phyloP scores from a whole-genome alignment of 2,113 vertebrate genomes.

The Rhabdornis inornatus region DNA sequence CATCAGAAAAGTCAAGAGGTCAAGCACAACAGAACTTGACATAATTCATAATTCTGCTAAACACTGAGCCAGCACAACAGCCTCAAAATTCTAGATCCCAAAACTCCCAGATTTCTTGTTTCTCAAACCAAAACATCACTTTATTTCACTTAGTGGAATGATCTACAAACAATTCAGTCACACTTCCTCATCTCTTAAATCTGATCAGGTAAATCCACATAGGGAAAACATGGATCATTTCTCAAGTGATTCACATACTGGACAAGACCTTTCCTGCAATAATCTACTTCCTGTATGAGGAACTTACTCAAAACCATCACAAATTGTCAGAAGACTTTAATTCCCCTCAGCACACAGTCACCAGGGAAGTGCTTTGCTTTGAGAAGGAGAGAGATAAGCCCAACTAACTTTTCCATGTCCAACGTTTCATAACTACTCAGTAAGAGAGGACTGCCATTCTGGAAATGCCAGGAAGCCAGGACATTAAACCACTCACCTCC shows the following conservation, averaged over 20 bases:
- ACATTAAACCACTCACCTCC: background rate
- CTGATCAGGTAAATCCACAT: background rate
- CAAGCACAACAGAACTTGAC: background rate
- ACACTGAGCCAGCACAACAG: background rate
- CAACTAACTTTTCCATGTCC: background rate
- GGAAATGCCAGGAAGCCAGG: background rate
- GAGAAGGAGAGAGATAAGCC: background rate
- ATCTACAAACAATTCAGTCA: background rate
- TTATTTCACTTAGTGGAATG: background rate
- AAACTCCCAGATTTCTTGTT: background rate
- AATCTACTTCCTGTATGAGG: background rate
- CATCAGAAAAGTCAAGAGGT: background rate
- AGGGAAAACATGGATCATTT: background rate
- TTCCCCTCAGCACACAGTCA: background rate
- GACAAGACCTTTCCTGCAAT: background rate
- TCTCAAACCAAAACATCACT: background rate
- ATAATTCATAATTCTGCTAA: background rate
- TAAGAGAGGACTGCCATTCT: background rate
- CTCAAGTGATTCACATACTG: background rate
- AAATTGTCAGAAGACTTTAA: background rate
- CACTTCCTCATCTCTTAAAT: background rate
- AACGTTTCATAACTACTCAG: background rate
- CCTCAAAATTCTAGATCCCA: background rate
- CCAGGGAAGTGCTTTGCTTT: background rate
- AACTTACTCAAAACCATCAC: background rate